A percentile compares a stretch with the other conserved stretches of the same genome.
These are phyloP conservation scores for Epistrophe eligans DNA, from an alignment of 2,888 invertebrate genomes.

Conservation along the genomic window DNA sequence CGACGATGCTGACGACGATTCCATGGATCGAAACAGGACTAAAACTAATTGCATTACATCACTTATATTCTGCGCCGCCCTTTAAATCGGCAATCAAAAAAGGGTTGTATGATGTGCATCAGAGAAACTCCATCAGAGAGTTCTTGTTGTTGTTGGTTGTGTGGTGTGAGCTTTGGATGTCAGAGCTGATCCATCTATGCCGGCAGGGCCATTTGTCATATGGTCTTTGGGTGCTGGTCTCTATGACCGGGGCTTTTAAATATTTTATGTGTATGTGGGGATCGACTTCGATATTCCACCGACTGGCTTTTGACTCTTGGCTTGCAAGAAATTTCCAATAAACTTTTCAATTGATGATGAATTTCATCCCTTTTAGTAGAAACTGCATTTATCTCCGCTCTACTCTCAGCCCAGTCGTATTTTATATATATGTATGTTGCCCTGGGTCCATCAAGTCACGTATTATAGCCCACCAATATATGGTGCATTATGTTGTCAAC, in stretches of 20 bases:
- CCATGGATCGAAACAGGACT: conserved; percentile 81
- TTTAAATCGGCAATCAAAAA: conserved; percentile 74
- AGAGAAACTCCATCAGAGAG: not conserved
- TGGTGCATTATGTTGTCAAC: conserved; percentile 74
- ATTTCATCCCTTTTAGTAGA: conserved; percentile 56
- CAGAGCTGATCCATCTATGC: conserved; percentile 61
- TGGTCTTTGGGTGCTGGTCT: conserved; percentile 11
- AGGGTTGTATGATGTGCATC: conserved; percentile 57
- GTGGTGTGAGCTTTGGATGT: conserved; percentile 7
- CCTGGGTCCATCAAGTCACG: conserved; percentile 41
- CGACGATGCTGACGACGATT: conserved; percentile 3
- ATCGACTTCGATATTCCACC: conserved; percentile 51
- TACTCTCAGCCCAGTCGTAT: not conserved
- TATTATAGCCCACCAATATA: conserved; percentile 64
- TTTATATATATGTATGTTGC: not conserved
- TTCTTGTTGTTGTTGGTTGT: too few species aligned
- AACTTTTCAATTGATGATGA: conserved; percentile 71
- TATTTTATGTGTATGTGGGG: not conserved
- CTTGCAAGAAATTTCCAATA: conserved; percentile 67
- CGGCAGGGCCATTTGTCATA: conserved; percentile 68
- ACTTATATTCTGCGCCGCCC: conserved; percentile 78
- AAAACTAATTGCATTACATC: conserved; percentile 83
- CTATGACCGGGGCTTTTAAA: conserved; percentile 34
- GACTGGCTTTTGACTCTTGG: conserved; percentile 63
- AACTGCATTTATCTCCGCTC: conserved; percentile 16